Evolutionary conservation across 2,113 vertebrate genomes (phyloP).

Genomic region (Strix uralensis): DNA sequence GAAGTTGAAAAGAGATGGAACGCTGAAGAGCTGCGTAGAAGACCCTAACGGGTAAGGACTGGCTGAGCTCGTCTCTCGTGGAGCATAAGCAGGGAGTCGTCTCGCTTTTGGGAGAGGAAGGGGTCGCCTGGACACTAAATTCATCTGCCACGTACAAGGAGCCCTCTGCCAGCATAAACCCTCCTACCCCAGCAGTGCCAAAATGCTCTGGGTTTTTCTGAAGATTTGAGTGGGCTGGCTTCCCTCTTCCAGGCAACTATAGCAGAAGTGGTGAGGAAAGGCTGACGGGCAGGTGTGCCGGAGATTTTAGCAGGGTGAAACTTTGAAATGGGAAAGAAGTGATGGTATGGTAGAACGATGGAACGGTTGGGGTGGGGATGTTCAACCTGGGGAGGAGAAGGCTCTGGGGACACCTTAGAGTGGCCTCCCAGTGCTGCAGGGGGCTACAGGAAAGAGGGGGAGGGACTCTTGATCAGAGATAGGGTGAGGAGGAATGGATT

Average conservation of each 20-base stretch:
- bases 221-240: neutral
- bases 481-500: too few species aligned
- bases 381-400: too few species aligned
- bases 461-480: too few species aligned
- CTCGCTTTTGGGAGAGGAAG: neutral
- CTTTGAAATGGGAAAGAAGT: neutral
- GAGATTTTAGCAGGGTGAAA: neutral
- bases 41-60: neutral
- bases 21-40: slow-evolving; percentile 63
- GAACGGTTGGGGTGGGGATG: too few species aligned
- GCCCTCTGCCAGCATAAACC: neutral
- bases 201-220: neutral
- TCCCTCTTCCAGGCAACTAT: neutral
- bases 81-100: fast-evolving
- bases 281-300: fast-evolving
- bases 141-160: too few species aligned
- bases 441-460: too few species aligned
- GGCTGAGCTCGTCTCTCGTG: fast-evolving
- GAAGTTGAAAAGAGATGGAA: slow-evolving; percentile 63
- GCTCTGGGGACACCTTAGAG: too few species aligned
- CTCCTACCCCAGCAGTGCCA: neutral
- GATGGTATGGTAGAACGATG: fast-evolving
- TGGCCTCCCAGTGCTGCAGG: too few species aligned
- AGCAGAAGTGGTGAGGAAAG: neutral
- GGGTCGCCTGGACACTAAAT: neutral